Conservation (phyloP, 2,113 vertebrate genomes). For the Piprites chloris region DNA sequence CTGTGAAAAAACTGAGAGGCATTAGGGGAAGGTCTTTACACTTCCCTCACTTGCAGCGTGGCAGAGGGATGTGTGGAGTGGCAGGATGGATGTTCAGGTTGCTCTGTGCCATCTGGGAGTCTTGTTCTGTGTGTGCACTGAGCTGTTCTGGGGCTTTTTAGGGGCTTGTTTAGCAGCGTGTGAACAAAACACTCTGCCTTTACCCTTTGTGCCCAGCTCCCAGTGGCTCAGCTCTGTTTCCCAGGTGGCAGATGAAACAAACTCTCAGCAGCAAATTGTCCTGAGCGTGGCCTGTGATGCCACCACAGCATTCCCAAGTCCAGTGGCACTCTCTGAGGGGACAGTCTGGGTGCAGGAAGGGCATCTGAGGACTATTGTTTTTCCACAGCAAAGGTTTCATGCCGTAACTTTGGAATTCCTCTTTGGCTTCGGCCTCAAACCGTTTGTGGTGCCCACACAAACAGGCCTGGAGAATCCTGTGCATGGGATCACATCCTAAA, state of each 20-base stretch:
- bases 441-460: not conserved
- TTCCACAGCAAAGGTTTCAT: not conserved
- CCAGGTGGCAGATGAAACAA: not conserved
- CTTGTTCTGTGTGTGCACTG: not conserved
- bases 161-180: not conserved
- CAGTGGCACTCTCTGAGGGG: not conserved
- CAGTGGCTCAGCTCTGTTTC: not conserved
- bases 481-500: not conserved
- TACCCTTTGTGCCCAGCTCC: not conserved
- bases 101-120: not conserved
- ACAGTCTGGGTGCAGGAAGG: not conserved
- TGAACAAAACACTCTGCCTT: not conserved
- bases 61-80: not conserved
- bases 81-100: not conserved
- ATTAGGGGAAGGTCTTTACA: not conserved
- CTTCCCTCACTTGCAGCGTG: not conserved
- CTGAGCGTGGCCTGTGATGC: not conserved
- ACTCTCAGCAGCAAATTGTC: not conserved
- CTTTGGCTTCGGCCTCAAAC: not conserved
- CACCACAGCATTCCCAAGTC: not conserved
- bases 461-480: not conserved
- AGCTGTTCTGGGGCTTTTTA: not conserved
- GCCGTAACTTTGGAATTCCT: not conserved
- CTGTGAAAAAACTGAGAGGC: conserved; percentile 4
- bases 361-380: not conserved